Evolutionary conservation across 2,888 invertebrate species (phyloP), one percentile per base, ranked within the genome.

Genomic region (Calephelis perditalis): DNA sequence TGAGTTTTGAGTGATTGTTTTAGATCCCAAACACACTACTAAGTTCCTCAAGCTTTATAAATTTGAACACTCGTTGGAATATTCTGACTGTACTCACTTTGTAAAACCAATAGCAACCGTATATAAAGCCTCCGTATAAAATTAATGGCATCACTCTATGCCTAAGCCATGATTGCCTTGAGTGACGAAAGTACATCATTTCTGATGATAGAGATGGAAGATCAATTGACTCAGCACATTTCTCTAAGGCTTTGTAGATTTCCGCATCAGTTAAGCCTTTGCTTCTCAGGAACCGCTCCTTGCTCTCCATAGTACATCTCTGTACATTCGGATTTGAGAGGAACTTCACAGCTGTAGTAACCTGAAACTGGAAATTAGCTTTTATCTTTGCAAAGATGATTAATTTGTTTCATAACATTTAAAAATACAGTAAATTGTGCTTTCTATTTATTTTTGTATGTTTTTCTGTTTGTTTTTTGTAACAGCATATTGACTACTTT

Each of bases 321-420:
- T 93, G 92, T 3, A 97, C 96, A 79, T 95, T 96, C n/a, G 95
- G 95, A 86, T 97, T 97, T 79, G 94, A 93, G 59, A 97, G 86
- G 87, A 97, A 97, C 74, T 95, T 96, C 4, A 97, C 93, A 6
- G 97, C 97, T 11, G 97, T 97, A 70, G 93, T 92, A 65, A 97
- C 94, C 97, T 97, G 79, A 36, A 90, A 82, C 58, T 69, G 49
- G 60, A 59, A 11, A 43, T 57, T 62, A 12, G 49, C 61, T 62
- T 67, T 60, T 56, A 65, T 60, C 64, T 36, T 47, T 47, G 26
- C 35, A 35, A 47, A 4, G 12, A 43, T 43, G 3, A 12, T 15
- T 54, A 26, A 12, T n/a, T 11, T 54, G 7, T 15, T 8, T 15
- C 26, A 26, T 26, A 26, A 5, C 7, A 44, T 9, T 43, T 40